Evolutionary conservation across 2,113 vertebrate species (phyloP).

Genomic region (Cardinalis cardinalis): DNA sequence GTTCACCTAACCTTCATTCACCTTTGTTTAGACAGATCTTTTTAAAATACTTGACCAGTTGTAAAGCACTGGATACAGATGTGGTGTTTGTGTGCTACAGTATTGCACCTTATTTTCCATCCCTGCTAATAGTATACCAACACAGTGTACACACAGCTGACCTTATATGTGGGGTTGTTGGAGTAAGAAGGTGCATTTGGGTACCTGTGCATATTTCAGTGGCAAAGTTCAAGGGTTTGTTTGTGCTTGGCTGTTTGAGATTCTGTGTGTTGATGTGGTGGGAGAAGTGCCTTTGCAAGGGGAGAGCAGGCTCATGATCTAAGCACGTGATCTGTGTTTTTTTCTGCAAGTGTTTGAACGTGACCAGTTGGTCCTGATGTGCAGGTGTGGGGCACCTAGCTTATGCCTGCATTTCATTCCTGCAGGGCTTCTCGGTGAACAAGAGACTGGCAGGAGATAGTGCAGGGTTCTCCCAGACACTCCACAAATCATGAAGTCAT

Average conservation of each 20-base stretch:
- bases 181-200: background rate
- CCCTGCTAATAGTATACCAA: background rate
- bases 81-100: background rate
- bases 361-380: background rate
- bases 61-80: background rate
- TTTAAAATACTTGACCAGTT: background rate
- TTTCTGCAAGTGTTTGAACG: background rate
- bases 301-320: background rate
- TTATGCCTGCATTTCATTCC: background rate
- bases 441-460: rapidly evolving
- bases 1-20: background rate
- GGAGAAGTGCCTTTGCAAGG: background rate
- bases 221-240: background rate
- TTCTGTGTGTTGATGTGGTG: background rate
- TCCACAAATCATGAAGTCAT: background rate
- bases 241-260: background rate
- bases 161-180: background rate
- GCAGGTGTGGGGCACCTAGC: background rate
- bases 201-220: background rate
- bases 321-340: rapidly evolving
- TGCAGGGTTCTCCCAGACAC: background rate
- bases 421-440: background rate
- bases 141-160: background rate
- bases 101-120: background rate
- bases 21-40: background rate